Base-by-base conservation (phyloP, 2,888 invertebrate species). In the Heliconius ismenius region DNA sequence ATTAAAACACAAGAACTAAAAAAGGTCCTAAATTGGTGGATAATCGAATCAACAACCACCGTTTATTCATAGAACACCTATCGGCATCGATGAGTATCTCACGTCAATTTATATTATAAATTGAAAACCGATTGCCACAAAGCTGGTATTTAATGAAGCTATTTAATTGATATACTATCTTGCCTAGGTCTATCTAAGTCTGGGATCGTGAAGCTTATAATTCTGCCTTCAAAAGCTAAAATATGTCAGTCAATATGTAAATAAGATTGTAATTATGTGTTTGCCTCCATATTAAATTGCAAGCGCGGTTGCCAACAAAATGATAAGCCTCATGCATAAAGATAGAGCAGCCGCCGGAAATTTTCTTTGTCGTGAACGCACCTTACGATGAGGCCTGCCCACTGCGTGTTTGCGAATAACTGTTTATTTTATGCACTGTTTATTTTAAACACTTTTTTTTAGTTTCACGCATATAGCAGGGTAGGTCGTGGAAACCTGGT, bases 241-340 rank as follows among this genome's bases (percentile, higher is more conserved):
- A 79, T 79, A 72, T 78, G 76, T 80, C 79, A 78, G 80, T 79
- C 80, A 80, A 81, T 81, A 81, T 81, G 80, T 73, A 78, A 81
- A 81, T 81, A 77, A 73, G 54, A 28, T 74, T 80, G 84, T 87
- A 90, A 90, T 90, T 88, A 88, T 83, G 84, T 85, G 82, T 85
- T 86, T 85, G 89, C 86, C 86, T 86, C 82, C 82, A 81, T 84
- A 90, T 90, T 89, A 89, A 86, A 88, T 84, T 87, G 88, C 88
- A 87, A 86, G 87, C 84, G 81, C 82, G 81, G 82, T 81, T 83
- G 84, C 85, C 84, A 87, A 88, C 89, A 87, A 89, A 90, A 90
- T 88, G 90, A 91, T 91, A 91, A 90, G 87, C 70, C 84, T 90
- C 88, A 91, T 90, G 88, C 89, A 91, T 91, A 91, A 89, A 90